Evolutionary conservation across 2,797 vertebrate genomes (phyloP).

Genomic region (Sebastes cheni): DNA sequence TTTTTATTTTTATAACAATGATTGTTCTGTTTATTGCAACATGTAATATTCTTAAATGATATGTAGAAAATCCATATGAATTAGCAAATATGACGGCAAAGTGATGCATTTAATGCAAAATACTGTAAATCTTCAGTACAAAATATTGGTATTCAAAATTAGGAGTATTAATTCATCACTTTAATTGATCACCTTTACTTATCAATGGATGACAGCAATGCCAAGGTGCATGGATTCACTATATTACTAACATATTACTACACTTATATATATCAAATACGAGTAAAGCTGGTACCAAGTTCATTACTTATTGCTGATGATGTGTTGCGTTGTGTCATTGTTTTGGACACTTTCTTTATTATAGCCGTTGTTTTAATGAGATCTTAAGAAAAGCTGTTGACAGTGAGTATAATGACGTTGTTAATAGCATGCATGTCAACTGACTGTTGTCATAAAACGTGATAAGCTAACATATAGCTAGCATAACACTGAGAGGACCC

Average conservation of each 20-base stretch:
- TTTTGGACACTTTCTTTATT: slow-evolving; percentile 15
- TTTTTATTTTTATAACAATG: background rate
- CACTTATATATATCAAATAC: background rate
- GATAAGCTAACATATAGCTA: slow-evolving; percentile 40
- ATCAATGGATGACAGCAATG: slow-evolving; percentile 2
- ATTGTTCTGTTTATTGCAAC: background rate
- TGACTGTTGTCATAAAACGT: slow-evolving; percentile 39
- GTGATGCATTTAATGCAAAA: background rate
- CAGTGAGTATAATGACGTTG: slow-evolving; percentile 37
- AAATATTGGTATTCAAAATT: background rate
- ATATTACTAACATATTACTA: background rate
- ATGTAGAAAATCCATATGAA: background rate
- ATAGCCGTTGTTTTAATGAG: slow-evolving; percentile 48
- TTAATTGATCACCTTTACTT: background rate
- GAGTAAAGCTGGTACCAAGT: background rate
- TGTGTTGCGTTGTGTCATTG: slow-evolving; percentile 13
- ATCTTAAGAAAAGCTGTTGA: slow-evolving; percentile 45
- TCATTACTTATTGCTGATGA: slow-evolving; percentile 23
- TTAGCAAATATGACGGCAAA: background rate
- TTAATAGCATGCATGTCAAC: slow-evolving; percentile 42
- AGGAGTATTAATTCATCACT: background rate
- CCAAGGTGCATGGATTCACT: background rate
- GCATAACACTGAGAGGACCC: slow-evolving; percentile 12
- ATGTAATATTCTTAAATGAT: background rate
- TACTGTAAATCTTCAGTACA: background rate